These are phyloP conservation scores for Coracopsis vasa DNA, from an alignment of 2,113 vertebrate genomes.

Conservation along the genomic window DNA sequence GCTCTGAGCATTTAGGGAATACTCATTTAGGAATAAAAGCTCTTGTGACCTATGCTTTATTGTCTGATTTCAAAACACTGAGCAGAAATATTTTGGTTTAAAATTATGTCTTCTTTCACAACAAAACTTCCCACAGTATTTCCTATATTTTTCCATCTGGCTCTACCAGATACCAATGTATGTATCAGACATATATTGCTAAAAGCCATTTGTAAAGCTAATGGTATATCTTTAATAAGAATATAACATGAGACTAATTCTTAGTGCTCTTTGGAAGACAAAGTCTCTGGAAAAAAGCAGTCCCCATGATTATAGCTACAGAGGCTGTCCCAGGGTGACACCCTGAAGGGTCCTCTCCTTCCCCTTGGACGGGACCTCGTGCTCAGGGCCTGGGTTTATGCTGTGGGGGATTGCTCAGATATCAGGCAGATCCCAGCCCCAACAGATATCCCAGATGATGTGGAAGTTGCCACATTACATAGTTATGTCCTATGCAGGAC, in stretches of 20 bases:
- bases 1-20: background rate
- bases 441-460: accelerated
- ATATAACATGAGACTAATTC: background rate
- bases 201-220: background rate
- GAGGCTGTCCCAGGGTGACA: background rate
- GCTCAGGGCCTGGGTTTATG: background rate
- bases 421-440: background rate
- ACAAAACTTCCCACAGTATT: background rate
- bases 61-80: background rate
- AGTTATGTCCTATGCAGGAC: too few species aligned
- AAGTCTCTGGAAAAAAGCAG: background rate
- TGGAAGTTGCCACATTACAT: accelerated
- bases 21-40: background rate
- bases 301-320: background rate
- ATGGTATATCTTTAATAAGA: background rate
- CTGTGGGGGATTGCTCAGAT: background rate
- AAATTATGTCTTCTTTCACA: background rate
- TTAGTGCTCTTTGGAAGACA: background rate
- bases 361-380: background rate
- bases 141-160: background rate
- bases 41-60: background rate
- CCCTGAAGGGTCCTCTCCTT: background rate
- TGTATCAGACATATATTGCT: background rate
- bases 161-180: background rate
- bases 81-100: background rate